Percentiles rank a stretch among this genome's conserved stretches.
phyloP scores from a whole-genome alignment of 1,140 invertebrate genomes.

The Drosophila pseudoobscura region DNA sequence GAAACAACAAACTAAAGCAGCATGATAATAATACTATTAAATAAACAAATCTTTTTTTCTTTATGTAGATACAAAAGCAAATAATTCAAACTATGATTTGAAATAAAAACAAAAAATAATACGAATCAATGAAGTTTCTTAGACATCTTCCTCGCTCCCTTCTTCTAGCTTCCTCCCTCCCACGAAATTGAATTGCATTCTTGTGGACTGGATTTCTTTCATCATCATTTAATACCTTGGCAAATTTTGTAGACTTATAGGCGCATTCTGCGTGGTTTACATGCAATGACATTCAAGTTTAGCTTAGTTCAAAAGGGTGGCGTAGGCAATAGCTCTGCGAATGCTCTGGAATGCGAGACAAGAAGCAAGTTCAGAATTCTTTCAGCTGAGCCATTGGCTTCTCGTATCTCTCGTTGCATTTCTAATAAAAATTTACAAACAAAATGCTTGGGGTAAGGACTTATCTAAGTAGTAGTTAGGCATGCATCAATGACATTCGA shows the following conservation, averaged over 20 bases:
- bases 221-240: conserved; percentile 46
- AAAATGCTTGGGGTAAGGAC: conserved; percentile 21
- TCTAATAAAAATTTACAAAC: conserved; percentile 62
- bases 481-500: conserved; percentile 49
- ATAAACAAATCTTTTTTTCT: conserved; percentile 49
- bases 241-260: conserved; percentile 34
- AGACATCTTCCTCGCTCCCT: too few relatives aligned
- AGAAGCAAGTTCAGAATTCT: conserved; percentile 25
- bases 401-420: conserved; percentile 23
- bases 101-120: conserved; percentile 51
- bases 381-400: conserved; percentile 34
- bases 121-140: not conserved
- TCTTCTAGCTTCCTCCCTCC: not conserved
- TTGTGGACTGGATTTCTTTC: conserved; percentile 6
- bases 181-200: conserved; percentile 2
- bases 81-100: conserved; percentile 58
- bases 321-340: conserved; percentile 52
- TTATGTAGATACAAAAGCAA: conserved; percentile 57
- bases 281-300: conserved; percentile 33
- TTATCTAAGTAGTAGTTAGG: conserved; percentile 48
- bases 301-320: conserved; percentile 49
- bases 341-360: conserved; percentile 62
- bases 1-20: conserved; percentile 24
- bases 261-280: conserved; percentile 31
- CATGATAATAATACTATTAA: conserved; percentile 50